Percentiles rank a stretch among this genome's conserved stretches.
Conservation (phyloP, 2,113 vertebrate genomes). For the Xyliphius kryptos region DNA sequence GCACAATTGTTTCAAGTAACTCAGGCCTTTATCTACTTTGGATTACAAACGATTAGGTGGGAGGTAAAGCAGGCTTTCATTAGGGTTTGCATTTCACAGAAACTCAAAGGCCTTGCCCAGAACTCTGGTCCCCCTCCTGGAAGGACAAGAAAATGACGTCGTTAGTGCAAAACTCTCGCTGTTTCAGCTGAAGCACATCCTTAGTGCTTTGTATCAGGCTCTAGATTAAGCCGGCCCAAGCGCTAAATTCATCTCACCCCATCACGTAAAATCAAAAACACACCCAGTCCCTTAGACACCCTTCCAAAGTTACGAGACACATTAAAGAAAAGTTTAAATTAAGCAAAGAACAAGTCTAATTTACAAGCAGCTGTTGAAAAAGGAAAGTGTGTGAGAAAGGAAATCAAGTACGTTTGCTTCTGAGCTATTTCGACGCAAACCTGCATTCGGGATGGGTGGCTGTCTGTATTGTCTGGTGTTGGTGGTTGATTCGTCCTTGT, state of each 20-base stretch:
- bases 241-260: slow-evolving; percentile 53
- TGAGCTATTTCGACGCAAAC: slow-evolving; percentile 47
- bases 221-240: slow-evolving; percentile 54
- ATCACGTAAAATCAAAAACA: slow-evolving; percentile 41
- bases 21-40: slow-evolving; percentile 34
- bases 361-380: slow-evolving; percentile 54
- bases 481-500: too few relatives aligned
- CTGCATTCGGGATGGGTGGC: slow-evolving; percentile 30
- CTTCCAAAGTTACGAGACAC: too few relatives aligned
- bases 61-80: slow-evolving; percentile 24
- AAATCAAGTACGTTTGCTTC: slow-evolving; percentile 53
- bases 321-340: too few relatives aligned
- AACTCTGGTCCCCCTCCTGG: slow-evolving; percentile 55
- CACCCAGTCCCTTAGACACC: too few relatives aligned
- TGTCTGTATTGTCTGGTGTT: too few relatives aligned
- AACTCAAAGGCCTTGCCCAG: slow-evolving; percentile 59
- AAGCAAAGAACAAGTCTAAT: slow-evolving; percentile 28
- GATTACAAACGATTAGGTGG: slow-evolving; percentile 18
- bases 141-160: slow-evolving; percentile 65
- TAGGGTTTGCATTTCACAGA: slow-evolving; percentile 52
- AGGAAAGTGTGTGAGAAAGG: slow-evolving; percentile 50
- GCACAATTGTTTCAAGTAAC: slow-evolving; percentile 28
- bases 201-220: slow-evolving; percentile 74
- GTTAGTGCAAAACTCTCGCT: slow-evolving; percentile 75
- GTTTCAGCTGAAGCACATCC: slow-evolving; percentile 70